These are phyloP conservation scores for Cynopterus brachyotis DNA, from an alignment of 2,113 vertebrate genomes.

Conservation along the genomic window DNA sequence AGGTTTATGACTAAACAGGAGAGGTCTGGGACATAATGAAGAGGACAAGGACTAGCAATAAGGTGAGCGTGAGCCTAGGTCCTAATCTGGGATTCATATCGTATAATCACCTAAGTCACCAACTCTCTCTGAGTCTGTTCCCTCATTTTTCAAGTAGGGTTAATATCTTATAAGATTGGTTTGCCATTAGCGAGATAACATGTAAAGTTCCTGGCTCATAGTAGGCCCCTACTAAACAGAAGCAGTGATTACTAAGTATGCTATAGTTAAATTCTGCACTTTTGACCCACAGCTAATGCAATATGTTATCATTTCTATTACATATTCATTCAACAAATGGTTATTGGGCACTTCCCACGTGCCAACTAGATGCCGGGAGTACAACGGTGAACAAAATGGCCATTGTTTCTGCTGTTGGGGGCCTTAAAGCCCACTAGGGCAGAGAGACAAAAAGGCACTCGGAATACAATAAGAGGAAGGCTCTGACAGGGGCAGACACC, in stretches of 20 bases:
- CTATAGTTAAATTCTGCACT: not conserved
- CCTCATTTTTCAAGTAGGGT: not conserved
- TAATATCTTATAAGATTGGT: not conserved
- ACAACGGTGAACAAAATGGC: not conserved
- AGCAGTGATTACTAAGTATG: not conserved
- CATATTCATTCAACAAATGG: not conserved
- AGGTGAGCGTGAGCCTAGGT: not conserved
- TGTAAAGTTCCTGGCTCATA: not conserved
- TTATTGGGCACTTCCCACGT: not conserved
- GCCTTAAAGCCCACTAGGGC: not conserved
- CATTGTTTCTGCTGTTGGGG: not conserved
- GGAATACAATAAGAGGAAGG: not conserved
- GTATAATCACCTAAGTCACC: not conserved
- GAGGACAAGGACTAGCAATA: not conserved
- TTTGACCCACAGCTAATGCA: not conserved
- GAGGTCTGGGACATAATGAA: not conserved
- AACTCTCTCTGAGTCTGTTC: constrained; percentile 29
- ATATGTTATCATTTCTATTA: not conserved
- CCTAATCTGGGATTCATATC: not conserved
- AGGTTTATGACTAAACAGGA: not conserved
- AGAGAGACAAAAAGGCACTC: not conserved
- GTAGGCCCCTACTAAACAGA: not conserved
- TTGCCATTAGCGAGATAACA: not conserved
- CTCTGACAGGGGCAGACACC: not conserved
- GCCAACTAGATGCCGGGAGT: not conserved